Conservation (phyloP, 2,113 vertebrate genomes). For the Hemibagrus wyckioides region DNA sequence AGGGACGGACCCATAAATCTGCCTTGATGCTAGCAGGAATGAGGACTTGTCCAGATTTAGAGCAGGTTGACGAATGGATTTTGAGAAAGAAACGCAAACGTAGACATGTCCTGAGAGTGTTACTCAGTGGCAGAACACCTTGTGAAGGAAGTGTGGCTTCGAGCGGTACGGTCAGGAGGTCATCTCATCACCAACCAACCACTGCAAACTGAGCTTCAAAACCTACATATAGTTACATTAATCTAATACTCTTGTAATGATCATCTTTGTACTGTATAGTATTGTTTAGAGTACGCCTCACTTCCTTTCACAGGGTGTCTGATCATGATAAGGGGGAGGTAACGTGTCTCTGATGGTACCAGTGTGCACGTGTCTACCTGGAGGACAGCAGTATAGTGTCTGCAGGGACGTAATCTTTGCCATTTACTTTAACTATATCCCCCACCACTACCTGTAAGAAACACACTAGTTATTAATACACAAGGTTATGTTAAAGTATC, state of each 20-base stretch:
- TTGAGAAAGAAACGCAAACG: slow-evolving; percentile 62
- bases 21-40: neutral
- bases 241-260: neutral
- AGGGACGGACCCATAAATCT: neutral
- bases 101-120: slow-evolving; percentile 50
- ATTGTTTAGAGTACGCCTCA: neutral
- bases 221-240: neutral
- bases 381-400: slow-evolving; percentile 94
- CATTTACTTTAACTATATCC: slow-evolving; percentile 98
- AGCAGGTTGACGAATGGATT: slow-evolving; percentile 55
- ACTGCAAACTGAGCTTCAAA: neutral
- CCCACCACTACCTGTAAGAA: slow-evolving; percentile 96
- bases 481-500: slow-evolving; percentile 13
- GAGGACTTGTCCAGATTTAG: neutral
- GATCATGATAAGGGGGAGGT: slow-evolving; percentile 53
- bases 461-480: slow-evolving; percentile 86
- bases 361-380: slow-evolving; percentile 85
- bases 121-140: slow-evolving; percentile 50
- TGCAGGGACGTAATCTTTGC: slow-evolving; percentile 94
- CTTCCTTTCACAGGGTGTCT: slow-evolving; percentile 79
- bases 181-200: neutral
- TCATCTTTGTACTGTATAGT: neutral
- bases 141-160: slow-evolving; percentile 65
- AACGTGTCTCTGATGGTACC: slow-evolving; percentile 71
- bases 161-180: neutral